phyloP scores from a whole-genome alignment of 2,888 invertebrate species.

The Drosophila sordidapex region DNA sequence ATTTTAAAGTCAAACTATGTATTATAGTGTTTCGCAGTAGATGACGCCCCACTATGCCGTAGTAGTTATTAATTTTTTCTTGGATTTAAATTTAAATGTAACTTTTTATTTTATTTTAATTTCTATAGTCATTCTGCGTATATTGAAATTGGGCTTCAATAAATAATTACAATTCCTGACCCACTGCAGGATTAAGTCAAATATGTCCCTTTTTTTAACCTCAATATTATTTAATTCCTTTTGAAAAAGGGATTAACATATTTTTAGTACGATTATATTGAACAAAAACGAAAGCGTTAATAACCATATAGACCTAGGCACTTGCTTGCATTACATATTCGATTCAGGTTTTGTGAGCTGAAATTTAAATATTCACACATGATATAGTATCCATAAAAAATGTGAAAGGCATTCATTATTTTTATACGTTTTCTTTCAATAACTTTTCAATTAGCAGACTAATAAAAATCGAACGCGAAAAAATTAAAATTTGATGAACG shows the following conservation, averaged over 20 bases:
- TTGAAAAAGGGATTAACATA: background rate
- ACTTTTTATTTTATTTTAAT: background rate
- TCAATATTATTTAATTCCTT: background rate
- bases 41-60: no score
- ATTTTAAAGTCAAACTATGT: no score
- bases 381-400: background rate
- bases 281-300: background rate
- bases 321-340: background rate
- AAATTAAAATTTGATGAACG: background rate
- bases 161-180: background rate
- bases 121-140: background rate
- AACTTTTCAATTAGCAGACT: conserved; percentile 1
- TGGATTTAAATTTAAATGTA: background rate
- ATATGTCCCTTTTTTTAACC: background rate
- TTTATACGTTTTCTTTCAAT: background rate
- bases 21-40: no score
- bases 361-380: background rate
- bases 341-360: background rate
- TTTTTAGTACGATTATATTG: background rate
- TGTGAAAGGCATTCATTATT: background rate
- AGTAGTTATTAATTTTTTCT: background rate
- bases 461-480: background rate
- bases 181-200: background rate
- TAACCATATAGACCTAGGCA: background rate
- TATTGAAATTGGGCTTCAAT: background rate